Evolutionary conservation across 1,140 invertebrate genomes (phyloP), one percentile per base, ranked within the genome.

Genomic region (Calycopis cecrops): DNA sequence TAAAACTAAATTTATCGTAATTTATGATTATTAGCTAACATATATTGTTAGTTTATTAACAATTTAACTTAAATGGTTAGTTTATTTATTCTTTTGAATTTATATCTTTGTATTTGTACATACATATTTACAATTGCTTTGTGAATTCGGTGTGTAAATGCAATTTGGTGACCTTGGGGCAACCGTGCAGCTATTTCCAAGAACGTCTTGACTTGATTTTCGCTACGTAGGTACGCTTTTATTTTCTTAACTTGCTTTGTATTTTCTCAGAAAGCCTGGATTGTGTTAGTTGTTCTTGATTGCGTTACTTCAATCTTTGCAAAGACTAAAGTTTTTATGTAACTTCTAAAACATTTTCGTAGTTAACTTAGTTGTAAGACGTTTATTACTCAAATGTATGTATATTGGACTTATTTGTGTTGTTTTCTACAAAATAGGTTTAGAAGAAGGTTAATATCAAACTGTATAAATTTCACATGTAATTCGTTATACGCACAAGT

Each of bases 241-340:
- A 40, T 47, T 57, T 57, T 17, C 55, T 44, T 44, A 40, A 33
- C 49, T 44, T 3, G 21, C 37, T 57, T 17, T 61, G 14, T 38
- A 54, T 44, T 18, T 42, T 40, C 44, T 34, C 34, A 16, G 40
- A 9, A 57, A 50, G 17, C 10, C 44, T 38, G 35, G 54, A 56
- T 56, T 56, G 54, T 56, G 54, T 56, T 56, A 56, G 35, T 48
- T 56, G 54, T 56, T 56, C 47, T 44, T 44, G 38, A 53, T 53
- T 53, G 40, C 21, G 42, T 53, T 53, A 53, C 52, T 44, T 34
- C 12, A 53, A 47, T 53, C 52, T 53, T 53, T 47, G 38, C 34
- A 47, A 18, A 44, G 38, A 6, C 21, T 28, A 28, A 28, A 28
- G 21, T 28, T 33, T 44, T 44, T 44, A 40, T 53, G 11, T 33